Evolutionary conservation across 2,888 invertebrate genomes (phyloP).

Genomic region (Isoperla grammatica): DNA sequence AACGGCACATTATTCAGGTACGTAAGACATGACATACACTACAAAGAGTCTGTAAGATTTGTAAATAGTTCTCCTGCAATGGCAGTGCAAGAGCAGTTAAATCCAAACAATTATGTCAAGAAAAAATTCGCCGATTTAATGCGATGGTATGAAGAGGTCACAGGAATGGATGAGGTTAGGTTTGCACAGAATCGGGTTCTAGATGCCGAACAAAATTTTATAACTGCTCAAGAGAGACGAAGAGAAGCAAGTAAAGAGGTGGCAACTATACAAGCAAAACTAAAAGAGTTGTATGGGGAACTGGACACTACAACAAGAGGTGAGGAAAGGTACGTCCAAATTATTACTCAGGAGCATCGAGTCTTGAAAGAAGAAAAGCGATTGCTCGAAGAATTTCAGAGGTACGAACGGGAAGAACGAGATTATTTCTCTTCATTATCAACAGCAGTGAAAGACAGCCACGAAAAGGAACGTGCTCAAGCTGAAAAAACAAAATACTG

Average conservation of each 20-base stretch:
- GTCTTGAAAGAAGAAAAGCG: conserved; percentile 46
- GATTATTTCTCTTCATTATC: conserved; percentile 67
- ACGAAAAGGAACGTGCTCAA: conserved; percentile 76
- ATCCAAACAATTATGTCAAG: conserved; percentile 36
- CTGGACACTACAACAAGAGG: conserved; percentile 71
- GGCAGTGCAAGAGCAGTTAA: neutral
- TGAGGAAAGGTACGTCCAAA: conserved; percentile 66
- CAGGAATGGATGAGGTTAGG: conserved; percentile 73
- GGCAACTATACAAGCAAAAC: conserved; percentile 53
- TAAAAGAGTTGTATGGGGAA: conserved; percentile 67
- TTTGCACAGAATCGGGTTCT: conserved; percentile 67
- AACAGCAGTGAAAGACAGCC: conserved; percentile 69
- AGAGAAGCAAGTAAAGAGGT: conserved; percentile 57
- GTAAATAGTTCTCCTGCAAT: neutral
- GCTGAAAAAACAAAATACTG: conserved; percentile 81
- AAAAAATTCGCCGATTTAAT: conserved; percentile 49
- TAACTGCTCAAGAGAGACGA: conserved; percentile 58
- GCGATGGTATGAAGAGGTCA: conserved; percentile 63
- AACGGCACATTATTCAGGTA: neutral
- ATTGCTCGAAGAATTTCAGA: conserved; percentile 54
- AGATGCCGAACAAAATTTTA: conserved; percentile 60
- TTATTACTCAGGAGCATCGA: conserved; percentile 64
- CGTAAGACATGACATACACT: neutral
- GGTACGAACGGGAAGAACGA: conserved; percentile 67
- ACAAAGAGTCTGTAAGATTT: neutral